phyloP scores from a whole-genome alignment of 2,888 invertebrate genomes.

The Acleris cristana region DNA sequence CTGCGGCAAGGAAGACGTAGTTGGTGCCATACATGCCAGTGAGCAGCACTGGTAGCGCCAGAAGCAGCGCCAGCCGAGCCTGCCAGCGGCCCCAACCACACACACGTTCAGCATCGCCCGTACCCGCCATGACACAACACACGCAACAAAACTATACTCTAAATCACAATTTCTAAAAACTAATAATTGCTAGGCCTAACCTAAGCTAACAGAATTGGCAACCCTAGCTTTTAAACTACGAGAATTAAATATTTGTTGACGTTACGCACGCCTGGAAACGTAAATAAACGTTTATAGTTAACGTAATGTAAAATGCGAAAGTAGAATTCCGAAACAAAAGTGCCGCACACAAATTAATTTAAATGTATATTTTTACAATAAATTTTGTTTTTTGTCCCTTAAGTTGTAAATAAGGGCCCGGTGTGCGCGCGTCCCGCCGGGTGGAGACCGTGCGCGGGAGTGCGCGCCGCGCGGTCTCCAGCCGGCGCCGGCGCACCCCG shows the following conservation, averaged over 20 bases:
- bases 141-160: background rate
- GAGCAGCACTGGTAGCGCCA: constrained; percentile 74
- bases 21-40: constrained; percentile 76
- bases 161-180: background rate
- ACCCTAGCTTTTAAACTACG: too few species aligned
- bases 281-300: background rate
- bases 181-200: too few species aligned
- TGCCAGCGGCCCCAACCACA: constrained; percentile 73
- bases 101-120: constrained; percentile 34
- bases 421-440: constrained; percentile 24
- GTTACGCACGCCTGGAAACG: too few species aligned
- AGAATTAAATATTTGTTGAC: background rate
- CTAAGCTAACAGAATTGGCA: too few species aligned
- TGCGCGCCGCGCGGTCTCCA: constrained; percentile 46
- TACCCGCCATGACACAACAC: constrained; percentile 12
- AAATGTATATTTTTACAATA: too few species aligned
- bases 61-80: constrained; percentile 69
- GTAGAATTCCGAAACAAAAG: too few species aligned
- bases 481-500: constrained; percentile 36
- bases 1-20: constrained; percentile 76
- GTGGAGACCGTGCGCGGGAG: constrained; percentile 43
- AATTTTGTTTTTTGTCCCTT: too few species aligned
- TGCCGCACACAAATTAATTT: too few species aligned
- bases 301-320: background rate
- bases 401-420: background rate